These are phyloP conservation scores for Phainopepla nitens DNA, from an alignment of 2,113 vertebrate species.

Conservation along the genomic window DNA sequence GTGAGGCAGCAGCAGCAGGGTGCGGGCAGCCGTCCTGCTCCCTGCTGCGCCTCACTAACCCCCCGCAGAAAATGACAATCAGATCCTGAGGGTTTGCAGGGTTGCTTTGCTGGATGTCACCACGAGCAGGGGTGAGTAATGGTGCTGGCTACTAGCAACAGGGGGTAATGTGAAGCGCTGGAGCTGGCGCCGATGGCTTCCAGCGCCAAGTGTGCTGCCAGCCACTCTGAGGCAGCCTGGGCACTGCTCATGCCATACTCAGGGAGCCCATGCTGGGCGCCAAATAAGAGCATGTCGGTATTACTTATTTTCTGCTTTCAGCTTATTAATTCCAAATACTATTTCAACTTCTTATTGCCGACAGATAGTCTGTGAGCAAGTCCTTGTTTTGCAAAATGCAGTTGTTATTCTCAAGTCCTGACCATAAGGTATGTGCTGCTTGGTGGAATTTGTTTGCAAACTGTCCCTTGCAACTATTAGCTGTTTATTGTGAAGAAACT, in stretches of 20 bases:
- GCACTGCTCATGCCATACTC: neutral
- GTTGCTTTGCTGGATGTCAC: neutral
- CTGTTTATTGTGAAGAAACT: neutral
- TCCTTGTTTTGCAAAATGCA: neutral
- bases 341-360: neutral
- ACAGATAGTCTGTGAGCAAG: neutral
- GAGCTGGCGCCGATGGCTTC: neutral
- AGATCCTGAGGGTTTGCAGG: neutral
- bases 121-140: neutral
- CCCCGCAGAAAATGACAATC: neutral
- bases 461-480: neutral
- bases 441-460: neutral
- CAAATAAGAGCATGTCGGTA: slow-evolving; percentile 29
- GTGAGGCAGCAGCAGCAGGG: neutral
- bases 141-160: neutral
- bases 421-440: neutral
- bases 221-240: neutral
- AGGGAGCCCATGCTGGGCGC: neutral
- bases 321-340: neutral
- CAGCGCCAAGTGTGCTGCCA: neutral
- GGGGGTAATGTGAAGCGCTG: neutral
- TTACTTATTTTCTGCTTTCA: slow-evolving; percentile 13
- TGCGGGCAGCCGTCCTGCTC: rapidly evolving
- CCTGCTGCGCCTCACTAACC: rapidly evolving
- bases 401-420: neutral